phyloP scores from a whole-genome alignment of 1,140 invertebrate species.

The Meloidogyne chitwoodi region DNA sequence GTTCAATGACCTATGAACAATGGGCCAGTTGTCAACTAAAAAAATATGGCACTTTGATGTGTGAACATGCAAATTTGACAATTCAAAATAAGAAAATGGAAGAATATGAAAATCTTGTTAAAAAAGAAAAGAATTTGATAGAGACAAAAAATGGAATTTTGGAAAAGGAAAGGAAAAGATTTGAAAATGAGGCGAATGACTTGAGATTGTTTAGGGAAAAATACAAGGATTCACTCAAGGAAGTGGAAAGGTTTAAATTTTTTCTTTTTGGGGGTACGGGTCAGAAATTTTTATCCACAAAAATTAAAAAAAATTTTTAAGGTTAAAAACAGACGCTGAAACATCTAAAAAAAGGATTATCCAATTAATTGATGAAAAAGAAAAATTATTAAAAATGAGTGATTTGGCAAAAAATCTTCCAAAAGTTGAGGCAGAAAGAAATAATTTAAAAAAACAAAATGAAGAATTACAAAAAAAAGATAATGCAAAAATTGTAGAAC shows the following conservation, averaged over 20 bases:
- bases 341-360: background rate
- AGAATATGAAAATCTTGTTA: background rate
- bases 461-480: background rate
- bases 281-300: too few relatives aligned
- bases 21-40: background rate
- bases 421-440: background rate
- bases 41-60: background rate
- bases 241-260: background rate
- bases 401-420: background rate
- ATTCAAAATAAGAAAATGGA: background rate
- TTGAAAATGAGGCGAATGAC: background rate
- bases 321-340: background rate
- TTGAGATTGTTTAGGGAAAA: background rate
- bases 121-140: background rate
- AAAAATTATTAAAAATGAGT: background rate
- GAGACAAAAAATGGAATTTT: background rate
- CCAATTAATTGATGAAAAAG: background rate
- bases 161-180: constrained; percentile 3
- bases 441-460: background rate
- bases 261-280: background rate
- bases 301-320: background rate
- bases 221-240: background rate
- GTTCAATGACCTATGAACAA: background rate
- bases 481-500: background rate
- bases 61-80: background rate